Conservation (phyloP, 1,140 invertebrate species). For the Aleiodes sp. region DNA sequence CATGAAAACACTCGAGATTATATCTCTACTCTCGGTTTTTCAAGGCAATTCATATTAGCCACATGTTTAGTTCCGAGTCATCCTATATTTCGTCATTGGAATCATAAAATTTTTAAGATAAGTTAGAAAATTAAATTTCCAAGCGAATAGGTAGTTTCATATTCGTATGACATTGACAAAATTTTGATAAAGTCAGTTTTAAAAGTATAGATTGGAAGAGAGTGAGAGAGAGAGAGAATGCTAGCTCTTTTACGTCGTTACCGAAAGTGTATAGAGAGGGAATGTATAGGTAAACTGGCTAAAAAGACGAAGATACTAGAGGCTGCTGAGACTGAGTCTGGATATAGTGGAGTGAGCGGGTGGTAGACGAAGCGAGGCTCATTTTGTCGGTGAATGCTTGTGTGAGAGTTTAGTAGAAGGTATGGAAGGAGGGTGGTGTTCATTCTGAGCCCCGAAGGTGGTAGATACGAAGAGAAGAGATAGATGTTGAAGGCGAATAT, state of each 20-base stretch:
- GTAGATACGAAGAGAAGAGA: conserved; percentile 32
- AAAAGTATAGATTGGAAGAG: neutral
- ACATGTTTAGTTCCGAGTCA: neutral
- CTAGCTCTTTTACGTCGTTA: neutral
- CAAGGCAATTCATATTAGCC: neutral
- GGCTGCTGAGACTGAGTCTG: neutral
- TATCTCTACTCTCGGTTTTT: neutral
- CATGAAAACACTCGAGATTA: neutral
- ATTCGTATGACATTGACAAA: no score
- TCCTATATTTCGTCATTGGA: no score
- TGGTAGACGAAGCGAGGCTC: conserved; percentile 60
- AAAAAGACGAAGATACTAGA: conserved; percentile 7
- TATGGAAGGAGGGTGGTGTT: neutral
- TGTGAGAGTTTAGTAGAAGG: conserved; percentile 13
- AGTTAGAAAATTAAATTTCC: no score
- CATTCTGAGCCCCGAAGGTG: conserved; percentile 20
- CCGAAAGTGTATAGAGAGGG: neutral
- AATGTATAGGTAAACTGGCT: neutral
- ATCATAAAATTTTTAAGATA: no score
- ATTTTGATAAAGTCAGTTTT: no score
- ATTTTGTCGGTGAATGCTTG: conserved; percentile 58
- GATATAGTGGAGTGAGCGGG: conserved; percentile 27
- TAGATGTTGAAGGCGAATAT: conserved; percentile 28
- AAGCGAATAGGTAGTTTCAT: no score
- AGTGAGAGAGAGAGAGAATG: no score